Evolutionary conservation across 2,797 vertebrate species (phyloP).

Genomic region (Miichthys miiuy): DNA sequence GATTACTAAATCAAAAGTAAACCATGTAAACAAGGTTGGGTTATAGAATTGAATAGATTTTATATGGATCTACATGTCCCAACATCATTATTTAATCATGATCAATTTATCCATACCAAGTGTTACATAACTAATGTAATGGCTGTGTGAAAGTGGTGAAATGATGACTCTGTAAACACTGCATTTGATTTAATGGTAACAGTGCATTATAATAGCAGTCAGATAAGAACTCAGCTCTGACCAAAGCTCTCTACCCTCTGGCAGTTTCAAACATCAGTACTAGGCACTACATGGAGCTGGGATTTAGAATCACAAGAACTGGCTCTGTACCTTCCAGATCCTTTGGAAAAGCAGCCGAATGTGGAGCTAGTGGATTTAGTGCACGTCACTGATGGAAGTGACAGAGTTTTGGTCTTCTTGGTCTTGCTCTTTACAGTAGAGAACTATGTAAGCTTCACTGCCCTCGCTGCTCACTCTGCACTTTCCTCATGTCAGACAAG

Average conservation of each 20-base stretch:
- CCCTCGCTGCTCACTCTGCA: constrained; percentile 48
- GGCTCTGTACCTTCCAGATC: constrained; percentile 40
- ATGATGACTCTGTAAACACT: constrained; percentile 11
- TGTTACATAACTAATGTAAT: not conserved
- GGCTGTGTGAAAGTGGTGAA: not conserved
- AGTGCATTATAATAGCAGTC: constrained; percentile 17
- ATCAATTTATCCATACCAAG: not conserved
- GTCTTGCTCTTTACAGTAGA: constrained; percentile 43
- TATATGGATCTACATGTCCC: not conserved
- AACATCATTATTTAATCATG: not conserved
- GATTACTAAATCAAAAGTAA: not conserved
- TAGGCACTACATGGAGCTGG: constrained; percentile 44
- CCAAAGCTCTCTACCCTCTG: constrained; percentile 24
- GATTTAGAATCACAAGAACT: constrained; percentile 58
- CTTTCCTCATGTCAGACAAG: constrained; percentile 37
- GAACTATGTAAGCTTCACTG: constrained; percentile 41
- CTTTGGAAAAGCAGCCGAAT: constrained; percentile 49
- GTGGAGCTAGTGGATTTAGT: constrained; percentile 56
- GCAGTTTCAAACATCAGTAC: constrained; percentile 42
- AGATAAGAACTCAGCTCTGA: constrained; percentile 29
- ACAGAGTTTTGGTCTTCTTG: constrained; percentile 46
- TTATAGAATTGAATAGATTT: not conserved
- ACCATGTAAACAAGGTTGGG: not conserved
- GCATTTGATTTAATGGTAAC: constrained; percentile 14
- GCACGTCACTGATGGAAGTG: constrained; percentile 37